Percentiles rank a stretch among this genome's conserved stretches.
Conservation (phyloP, 37 sponge, comb jelly and placozoan genomes). For the Lycopodina hypogea region DNA sequence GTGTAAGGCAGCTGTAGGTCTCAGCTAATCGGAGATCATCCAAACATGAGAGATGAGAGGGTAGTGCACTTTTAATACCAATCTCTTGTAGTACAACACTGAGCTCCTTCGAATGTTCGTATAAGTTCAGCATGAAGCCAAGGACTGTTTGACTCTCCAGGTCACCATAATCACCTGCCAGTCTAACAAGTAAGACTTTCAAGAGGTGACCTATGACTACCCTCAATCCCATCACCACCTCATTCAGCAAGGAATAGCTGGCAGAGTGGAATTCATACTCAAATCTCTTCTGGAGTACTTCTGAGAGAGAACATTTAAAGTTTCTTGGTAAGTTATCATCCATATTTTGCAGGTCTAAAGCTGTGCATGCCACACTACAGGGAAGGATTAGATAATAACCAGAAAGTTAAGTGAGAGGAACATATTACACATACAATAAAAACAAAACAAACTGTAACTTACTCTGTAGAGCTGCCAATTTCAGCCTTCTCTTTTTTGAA, state of each 20-base stretch:
- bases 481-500: slow-evolving; percentile 14
- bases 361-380: slow-evolving; percentile 24
- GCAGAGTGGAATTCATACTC: slow-evolving; percentile 76
- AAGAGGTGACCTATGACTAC: slow-evolving; percentile 57
- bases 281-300: slow-evolving; percentile 35
- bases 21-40: slow-evolving; percentile 11
- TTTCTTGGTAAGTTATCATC: slow-evolving; percentile 13
- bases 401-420: neutral
- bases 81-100: slow-evolving; percentile 15
- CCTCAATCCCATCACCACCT: no score
- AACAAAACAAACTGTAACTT: neutral
- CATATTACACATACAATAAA: neutral
- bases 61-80: slow-evolving; percentile 2
- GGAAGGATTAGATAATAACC: neutral
- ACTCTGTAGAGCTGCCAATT: neutral
- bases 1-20: slow-evolving; percentile 16
- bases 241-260: slow-evolving; percentile 49
- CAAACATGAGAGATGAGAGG: slow-evolving; percentile 17
- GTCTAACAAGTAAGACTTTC: slow-evolving; percentile 26
- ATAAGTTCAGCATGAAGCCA: slow-evolving; percentile 22
- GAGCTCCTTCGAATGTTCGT: neutral
- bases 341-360: slow-evolving; percentile 22
- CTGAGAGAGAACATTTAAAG: slow-evolving; percentile 17
- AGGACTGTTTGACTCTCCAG: slow-evolving; percentile 7
- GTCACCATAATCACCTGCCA: neutral